These are phyloP conservation scores for Agrypnus murinus DNA, from an alignment of 2,888 invertebrate genomes.

Conservation along the genomic window DNA sequence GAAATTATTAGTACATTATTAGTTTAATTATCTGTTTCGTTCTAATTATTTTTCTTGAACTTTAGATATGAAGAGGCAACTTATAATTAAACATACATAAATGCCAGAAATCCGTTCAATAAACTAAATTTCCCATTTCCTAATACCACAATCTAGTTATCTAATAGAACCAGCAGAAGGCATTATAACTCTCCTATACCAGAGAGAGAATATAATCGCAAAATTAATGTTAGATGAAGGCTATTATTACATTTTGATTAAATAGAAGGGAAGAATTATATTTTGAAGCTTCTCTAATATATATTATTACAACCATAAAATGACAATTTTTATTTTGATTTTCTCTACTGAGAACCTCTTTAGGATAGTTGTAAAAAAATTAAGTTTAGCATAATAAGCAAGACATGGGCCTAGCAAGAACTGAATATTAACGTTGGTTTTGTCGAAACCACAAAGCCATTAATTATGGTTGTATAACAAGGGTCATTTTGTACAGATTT, in stretches of 20 bases:
- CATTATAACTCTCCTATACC: neutral
- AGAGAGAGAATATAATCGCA: neutral
- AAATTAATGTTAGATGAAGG: neutral
- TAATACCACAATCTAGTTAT: constrained; percentile 17
- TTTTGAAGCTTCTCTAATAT: too few species aligned
- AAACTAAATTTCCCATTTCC: constrained; percentile 10
- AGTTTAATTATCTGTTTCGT: too few species aligned
- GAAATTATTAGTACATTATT: too few species aligned
- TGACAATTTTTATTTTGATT: too few species aligned
- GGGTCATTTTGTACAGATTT: neutral
- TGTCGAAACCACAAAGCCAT: neutral
- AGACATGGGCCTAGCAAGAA: too few species aligned
- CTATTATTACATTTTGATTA: neutral
- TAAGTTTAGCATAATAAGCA: too few species aligned
- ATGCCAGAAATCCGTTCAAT: constrained; percentile 11
- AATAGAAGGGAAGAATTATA: neutral
- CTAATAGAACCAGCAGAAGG: neutral
- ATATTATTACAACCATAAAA: too few species aligned
- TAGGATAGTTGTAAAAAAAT: too few species aligned
- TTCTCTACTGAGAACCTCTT: too few species aligned
- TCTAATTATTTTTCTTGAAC: too few species aligned
- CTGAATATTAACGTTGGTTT: too few species aligned
- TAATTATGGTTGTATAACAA: constrained; percentile 12
- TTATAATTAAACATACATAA: neutral
- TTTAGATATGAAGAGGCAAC: neutral